Conservation (phyloP, 2,888 invertebrate genomes). For the Nineta flava region DNA sequence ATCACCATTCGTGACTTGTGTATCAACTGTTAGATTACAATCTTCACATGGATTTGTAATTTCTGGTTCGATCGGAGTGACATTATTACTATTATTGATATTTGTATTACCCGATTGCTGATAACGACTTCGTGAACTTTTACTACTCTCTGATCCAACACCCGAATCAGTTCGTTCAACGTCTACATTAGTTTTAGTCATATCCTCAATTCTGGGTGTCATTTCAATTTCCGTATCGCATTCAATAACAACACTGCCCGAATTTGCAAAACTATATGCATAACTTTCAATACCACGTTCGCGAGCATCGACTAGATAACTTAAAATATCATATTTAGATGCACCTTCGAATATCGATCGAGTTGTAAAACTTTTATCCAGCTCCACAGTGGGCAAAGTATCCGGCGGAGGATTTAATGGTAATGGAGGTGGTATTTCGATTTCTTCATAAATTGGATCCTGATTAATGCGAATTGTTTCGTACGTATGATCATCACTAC, state of each 20-base stretch:
- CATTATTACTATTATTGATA: constrained; percentile 22
- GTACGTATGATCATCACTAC: constrained; percentile 52
- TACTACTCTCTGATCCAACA: constrained; percentile 82
- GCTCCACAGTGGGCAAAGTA: constrained; percentile 41
- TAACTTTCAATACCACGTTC: constrained; percentile 59
- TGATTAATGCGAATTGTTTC: constrained; percentile 49
- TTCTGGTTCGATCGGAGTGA: constrained; percentile 31
- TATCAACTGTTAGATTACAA: constrained; percentile 68
- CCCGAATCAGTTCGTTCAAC: constrained; percentile 87
- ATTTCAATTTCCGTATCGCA: constrained; percentile 36
- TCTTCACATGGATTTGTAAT: constrained; percentile 67
- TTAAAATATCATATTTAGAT: constrained; percentile 78
- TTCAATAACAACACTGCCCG: constrained; percentile 24
- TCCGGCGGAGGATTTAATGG: constrained; percentile 63
- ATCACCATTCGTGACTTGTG: constrained; percentile 54
- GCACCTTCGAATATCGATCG: constrained; percentile 65
- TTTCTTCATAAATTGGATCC: constrained; percentile 68
- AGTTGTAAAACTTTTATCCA: constrained; percentile 52
- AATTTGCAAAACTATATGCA: constrained; percentile 40
- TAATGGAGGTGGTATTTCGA: constrained; percentile 62
- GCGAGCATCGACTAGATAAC: constrained; percentile 76
- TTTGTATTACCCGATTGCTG: constrained; percentile 23
- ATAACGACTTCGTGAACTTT: constrained; percentile 62
- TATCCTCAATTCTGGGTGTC: constrained; percentile 32
- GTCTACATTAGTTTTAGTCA: constrained; percentile 67